Base-by-base conservation (phyloP, 2,113 vertebrate genomes). In the Gobius niger region DNA sequence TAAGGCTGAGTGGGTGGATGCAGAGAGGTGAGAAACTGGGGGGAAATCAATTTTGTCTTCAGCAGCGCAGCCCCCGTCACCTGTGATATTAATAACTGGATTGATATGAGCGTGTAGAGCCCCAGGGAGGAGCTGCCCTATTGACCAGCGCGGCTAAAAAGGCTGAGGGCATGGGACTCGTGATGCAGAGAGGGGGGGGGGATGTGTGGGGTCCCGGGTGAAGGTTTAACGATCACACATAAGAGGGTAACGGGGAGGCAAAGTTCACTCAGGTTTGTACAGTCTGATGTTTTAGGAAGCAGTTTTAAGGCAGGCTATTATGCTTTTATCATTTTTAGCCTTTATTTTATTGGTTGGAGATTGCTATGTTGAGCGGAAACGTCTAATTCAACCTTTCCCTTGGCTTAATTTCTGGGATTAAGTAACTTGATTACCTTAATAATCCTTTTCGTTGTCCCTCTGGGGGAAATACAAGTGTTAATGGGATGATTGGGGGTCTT, bases 81-180 rank as follows among this genome's bases (percentile, higher is more conserved):
- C 65, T 68, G 47, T 56, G 60, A 74, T 78, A 80, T 77, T 72
- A 79, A 75, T 73, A 80, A 62, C 47, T 59, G 70, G 67, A 81
- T 69, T 75, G 65, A 77, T 75, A 73, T 65, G 62, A 47, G 59
- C 19, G n/a, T 51, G 64, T 51, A 53, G 63, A 19, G 9, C 65
- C 82, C 66, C 7, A 2, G 76, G 79, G 47, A 73, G 70, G 42
- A 65, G 50, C 59, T 67, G 76, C 47, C 66, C 61, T 67, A 66
- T 78, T 34, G 65, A 73, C 65, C 80, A 24, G 18, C 18, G 24
- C 19, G 50, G 63, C 71, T 53, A 49, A 61, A 61, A 64, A 62
- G 66, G 65, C 64, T 7, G 44, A 65, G 57, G 65, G 74, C 50
- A 54, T 24, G 24, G 41, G 16, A 9, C 14, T 41, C 7, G 66